These are phyloP conservation scores for Seriola rivoliana DNA, from an alignment of 2,113 vertebrate genomes.

Conservation along the genomic window DNA sequence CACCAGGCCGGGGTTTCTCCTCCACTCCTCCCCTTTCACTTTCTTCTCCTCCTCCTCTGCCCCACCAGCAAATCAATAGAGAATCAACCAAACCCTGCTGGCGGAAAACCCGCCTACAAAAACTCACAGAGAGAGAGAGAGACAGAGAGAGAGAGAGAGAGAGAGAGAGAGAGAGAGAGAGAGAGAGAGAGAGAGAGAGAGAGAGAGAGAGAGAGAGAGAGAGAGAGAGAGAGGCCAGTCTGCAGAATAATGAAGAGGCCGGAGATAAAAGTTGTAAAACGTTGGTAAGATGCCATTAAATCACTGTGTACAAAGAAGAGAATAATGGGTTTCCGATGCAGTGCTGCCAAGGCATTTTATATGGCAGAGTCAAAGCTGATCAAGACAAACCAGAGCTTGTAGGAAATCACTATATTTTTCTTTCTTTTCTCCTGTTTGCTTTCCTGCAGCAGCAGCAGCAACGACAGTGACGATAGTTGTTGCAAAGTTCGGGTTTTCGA, in stretches of 20 bases:
- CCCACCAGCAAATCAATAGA: slow-evolving; percentile 80
- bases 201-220: neutral
- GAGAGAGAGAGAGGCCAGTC: slow-evolving; percentile 3
- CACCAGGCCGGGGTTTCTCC: slow-evolving; percentile 59
- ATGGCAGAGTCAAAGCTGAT: slow-evolving; percentile 10
- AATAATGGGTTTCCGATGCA: slow-evolving; percentile 17
- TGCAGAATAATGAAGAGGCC: slow-evolving; percentile 29
- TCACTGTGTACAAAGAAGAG: slow-evolving; percentile 16
- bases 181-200: neutral
- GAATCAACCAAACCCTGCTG: slow-evolving; percentile 80
- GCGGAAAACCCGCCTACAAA: slow-evolving; percentile 79
- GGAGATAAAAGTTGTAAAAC: slow-evolving; percentile 62
- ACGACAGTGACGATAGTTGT: too few species aligned
- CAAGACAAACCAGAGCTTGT: neutral
- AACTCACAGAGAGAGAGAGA: neutral
- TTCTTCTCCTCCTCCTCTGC: slow-evolving; percentile 69
- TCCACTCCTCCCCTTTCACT: slow-evolving; percentile 79
- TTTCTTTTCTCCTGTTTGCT: neutral
- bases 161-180: neutral
- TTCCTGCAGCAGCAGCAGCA: neutral
- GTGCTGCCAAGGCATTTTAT: slow-evolving; percentile 23
- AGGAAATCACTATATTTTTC: neutral
- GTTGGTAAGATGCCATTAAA: slow-evolving; percentile 40
- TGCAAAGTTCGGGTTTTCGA: too few species aligned
- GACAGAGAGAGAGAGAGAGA: neutral